Base-by-base conservation (phyloP, 2,888 invertebrate genomes). In the Scrobipalpa atriplicella region DNA sequence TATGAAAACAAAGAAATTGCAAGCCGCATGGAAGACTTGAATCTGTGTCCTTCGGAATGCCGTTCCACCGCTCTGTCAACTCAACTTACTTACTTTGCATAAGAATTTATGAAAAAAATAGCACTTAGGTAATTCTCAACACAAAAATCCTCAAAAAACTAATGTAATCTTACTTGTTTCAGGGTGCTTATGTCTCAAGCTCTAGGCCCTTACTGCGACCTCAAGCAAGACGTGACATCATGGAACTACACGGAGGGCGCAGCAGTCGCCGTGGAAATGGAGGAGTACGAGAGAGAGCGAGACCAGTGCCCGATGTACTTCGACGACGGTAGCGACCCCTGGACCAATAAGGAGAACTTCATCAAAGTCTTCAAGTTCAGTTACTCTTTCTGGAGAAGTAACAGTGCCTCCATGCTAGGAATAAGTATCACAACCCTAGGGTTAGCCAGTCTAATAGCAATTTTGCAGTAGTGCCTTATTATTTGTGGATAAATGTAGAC, bases 231-330 rank as follows among this genome's bases (percentile, higher is more conserved):
- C 76, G 98, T 99, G 0, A 95, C 95, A 0, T 98, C 98, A 60
- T 96, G 95, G 94, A 97, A 97, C 84, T 96, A 96, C 78, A 96
- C 96, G 0, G 97, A 98, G 83, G 99, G 99, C 64, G 99, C 99
- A 18, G 97, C 98, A 61, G 98, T 99, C 70, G 95, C 97, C 54
- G 89, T 99, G 18, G 96, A 97, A 79, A 96, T 99, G 95, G 95
- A 96, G 72, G 99, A 98, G 88, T 97, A 97, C 78, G 98, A 98
- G 87, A 93, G 98, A 90, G 97, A 98, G 89, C 95, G 98, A 75
- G 99, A 99, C 92, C 97, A 98, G 80, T 99, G 99, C 84, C 99
- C 99, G 0, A 99, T 99, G 98, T 95, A 97, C 83, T 99, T 99
- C 81, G 98, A 99, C 80, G 98, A 99, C 81, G 99, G 99, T 9